Evolutionary conservation across 2,888 invertebrate species (phyloP).

Genomic region (Furcula furcula): DNA sequence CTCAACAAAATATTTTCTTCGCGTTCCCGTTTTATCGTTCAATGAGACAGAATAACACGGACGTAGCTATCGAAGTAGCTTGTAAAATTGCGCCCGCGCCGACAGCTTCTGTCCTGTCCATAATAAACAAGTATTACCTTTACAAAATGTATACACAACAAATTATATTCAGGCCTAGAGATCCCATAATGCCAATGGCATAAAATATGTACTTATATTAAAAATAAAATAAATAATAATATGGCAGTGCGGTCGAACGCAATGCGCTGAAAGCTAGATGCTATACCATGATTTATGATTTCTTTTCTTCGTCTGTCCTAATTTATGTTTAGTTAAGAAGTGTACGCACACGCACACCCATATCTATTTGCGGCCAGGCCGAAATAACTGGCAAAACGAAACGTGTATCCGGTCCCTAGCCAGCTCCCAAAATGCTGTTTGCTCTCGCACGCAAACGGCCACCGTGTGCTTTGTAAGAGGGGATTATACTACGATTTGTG

Average conservation of each 20-base stretch:
- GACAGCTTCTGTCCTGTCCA: constrained; percentile 8
- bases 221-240: constrained; percentile 38
- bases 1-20: constrained; percentile 30
- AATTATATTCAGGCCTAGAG: constrained; percentile 6
- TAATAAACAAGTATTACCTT: constrained; percentile 11
- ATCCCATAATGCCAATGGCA: constrained; percentile 4
- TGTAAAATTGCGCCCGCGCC: constrained; percentile 35
- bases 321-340: constrained; percentile 56
- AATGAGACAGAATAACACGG: constrained; percentile 30
- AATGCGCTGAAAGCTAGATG: constrained; percentile 42
- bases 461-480: constrained; percentile 46
- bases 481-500: constrained; percentile 63
- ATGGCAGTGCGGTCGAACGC: constrained; percentile 39
- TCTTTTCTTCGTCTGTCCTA: constrained; percentile 42
- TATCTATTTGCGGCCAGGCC: constrained; percentile 63
- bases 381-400: constrained; percentile 65
- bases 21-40: constrained; percentile 32
- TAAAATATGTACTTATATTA: constrained; percentile 22
- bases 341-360: constrained; percentile 47
- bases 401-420: constrained; percentile 57
- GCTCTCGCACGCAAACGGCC: constrained; percentile 30
- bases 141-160: constrained; percentile 4
- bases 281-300: constrained; percentile 49
- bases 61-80: constrained; percentile 26
- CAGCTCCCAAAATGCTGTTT: constrained; percentile 40